These are phyloP conservation scores for Phthorimaea operculella DNA, from an alignment of 1,140 invertebrate species.

Conservation along the genomic window DNA sequence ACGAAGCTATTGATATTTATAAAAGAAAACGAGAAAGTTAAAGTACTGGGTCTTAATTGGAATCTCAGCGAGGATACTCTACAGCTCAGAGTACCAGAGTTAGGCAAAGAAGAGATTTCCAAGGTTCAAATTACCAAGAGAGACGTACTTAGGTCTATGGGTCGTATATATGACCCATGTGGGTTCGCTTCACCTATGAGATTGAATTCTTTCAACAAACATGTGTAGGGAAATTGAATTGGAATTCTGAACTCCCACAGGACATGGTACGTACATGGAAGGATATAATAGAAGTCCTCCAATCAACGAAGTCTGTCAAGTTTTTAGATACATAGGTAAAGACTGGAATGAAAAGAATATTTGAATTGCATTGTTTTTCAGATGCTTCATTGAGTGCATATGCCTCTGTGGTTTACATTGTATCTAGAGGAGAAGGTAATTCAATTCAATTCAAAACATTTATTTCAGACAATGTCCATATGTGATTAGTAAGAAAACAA, in stretches of 20 bases:
- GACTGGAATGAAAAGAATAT: no score
- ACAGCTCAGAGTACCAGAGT: conserved; percentile 2
- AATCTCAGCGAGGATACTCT: conserved; percentile 4
- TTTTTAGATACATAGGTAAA: no score
- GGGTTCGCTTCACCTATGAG: conserved; percentile 8
- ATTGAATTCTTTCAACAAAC: conserved; percentile 7
- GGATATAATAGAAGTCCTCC: no score
- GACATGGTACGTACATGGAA: no score
- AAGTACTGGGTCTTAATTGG: conserved; percentile 7
- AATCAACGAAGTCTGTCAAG: no score
- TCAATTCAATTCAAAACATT: no score
- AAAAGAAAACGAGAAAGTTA: not conserved
- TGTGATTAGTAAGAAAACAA: no score
- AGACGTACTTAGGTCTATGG: conserved; percentile 1
- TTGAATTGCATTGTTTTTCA: no score
- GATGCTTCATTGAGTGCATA: conserved; percentile 10
- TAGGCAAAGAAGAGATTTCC: not conserved
- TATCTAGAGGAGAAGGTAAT: not conserved
- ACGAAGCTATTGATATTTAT: conserved; percentile 7
- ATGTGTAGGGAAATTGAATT: conserved; percentile 10
- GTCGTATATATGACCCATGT: conserved; percentile 9
- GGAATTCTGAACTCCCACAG: conserved; percentile 3
- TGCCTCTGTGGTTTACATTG: conserved; percentile 4
- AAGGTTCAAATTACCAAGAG: not conserved
- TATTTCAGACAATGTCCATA: no score